Evolutionary conservation across 2,888 invertebrate genomes (phyloP).

Genomic region (Microctonus aethiopoides): DNA sequence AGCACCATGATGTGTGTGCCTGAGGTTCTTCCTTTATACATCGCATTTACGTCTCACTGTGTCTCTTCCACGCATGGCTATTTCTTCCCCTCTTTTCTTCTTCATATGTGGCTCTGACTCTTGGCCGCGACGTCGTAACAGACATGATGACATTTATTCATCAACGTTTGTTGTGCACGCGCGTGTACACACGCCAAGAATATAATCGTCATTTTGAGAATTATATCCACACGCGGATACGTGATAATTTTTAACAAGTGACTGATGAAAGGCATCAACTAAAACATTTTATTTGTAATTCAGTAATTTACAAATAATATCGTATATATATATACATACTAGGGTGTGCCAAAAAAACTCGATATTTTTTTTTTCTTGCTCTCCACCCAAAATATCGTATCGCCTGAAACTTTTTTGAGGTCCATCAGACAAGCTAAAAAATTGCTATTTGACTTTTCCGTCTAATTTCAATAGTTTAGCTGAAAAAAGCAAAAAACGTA

Average conservation of each 20-base stretch:
- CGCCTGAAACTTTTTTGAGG: no score
- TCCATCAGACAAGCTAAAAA: no score
- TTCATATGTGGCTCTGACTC: neutral
- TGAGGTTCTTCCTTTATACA: conserved; percentile 17
- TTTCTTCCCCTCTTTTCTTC: conserved; percentile 23
- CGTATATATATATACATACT: neutral
- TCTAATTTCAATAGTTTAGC: no score
- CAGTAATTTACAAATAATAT: no score
- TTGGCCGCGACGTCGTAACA: neutral
- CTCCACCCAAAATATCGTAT: no score
- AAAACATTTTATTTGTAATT: neutral
- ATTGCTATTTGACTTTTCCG: no score
- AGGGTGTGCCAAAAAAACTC: no score
- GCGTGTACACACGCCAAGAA: neutral
- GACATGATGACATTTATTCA: conserved; percentile 27
- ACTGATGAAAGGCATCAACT: neutral
- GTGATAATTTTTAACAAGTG: neutral
- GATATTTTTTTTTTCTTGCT: no score
- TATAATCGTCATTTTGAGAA: neutral
- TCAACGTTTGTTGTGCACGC: neutral
- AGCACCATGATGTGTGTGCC: neutral
- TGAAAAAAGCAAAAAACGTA: no score
- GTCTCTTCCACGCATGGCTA: conserved; percentile 18
- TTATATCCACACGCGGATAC: neutral
- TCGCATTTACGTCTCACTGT: conserved; percentile 18